These are phyloP conservation scores for Drosophila pallidifrons DNA, from an alignment of 1,140 invertebrate genomes.

Conservation along the genomic window DNA sequence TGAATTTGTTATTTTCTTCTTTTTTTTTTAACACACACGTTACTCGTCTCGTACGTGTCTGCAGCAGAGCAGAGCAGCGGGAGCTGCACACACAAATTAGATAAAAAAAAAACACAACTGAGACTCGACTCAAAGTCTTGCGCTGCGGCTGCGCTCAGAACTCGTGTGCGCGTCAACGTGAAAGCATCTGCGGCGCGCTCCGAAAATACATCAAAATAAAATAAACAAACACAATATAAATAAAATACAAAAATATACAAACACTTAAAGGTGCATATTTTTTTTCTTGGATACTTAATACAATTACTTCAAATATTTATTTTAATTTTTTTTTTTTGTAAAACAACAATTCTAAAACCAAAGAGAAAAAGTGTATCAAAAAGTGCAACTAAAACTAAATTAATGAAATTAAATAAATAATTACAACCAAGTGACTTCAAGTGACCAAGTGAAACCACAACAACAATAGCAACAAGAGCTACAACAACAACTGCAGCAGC, in stretches of 20 bases:
- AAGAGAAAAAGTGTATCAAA: slow-evolving; percentile 51
- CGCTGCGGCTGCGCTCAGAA: slow-evolving; percentile 75
- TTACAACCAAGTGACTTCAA: slow-evolving; percentile 36
- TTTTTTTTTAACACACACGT: slow-evolving; percentile 20
- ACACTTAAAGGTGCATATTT: slow-evolving; percentile 31
- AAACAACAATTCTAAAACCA: slow-evolving; percentile 30
- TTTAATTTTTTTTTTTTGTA: slow-evolving; percentile 54
- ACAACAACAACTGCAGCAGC: slow-evolving; percentile 9
- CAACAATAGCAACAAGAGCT: not conserved
- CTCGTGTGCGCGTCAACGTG: slow-evolving; percentile 74
- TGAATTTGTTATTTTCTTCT: slow-evolving; percentile 49
- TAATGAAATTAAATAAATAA: slow-evolving; percentile 15
- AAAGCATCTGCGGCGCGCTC: slow-evolving; percentile 70
- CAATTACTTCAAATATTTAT: slow-evolving; percentile 26
- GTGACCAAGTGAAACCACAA: slow-evolving; percentile 34
- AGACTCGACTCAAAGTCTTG: slow-evolving; percentile 61
- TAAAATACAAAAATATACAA: slow-evolving; percentile 16
- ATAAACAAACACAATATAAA: slow-evolving; percentile 7
- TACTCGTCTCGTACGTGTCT: slow-evolving; percentile 18
- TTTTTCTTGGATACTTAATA: slow-evolving; percentile 10
- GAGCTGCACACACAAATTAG: slow-evolving; percentile 48
- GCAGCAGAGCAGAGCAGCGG: slow-evolving; percentile 24
- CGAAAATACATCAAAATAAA: slow-evolving; percentile 29
- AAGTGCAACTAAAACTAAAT: slow-evolving; percentile 40
- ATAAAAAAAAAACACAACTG: slow-evolving; percentile 24